Conservation (phyloP, 2,113 vertebrate genomes). For the Sinocyclocheilus rhinocerous region DNA sequence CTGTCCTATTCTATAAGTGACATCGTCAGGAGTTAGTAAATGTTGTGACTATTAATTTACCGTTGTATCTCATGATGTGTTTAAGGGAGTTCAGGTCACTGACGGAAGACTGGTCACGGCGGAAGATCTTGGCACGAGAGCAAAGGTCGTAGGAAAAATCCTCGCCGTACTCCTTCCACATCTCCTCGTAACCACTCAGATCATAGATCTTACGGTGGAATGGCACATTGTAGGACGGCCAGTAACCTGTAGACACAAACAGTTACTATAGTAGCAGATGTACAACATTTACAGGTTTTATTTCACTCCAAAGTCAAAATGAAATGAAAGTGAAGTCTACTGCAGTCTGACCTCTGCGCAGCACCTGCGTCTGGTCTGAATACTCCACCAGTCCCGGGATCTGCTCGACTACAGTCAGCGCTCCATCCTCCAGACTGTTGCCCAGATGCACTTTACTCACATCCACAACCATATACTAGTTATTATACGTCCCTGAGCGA, state of each 20-base stretch:
- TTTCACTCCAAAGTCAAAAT: neutral
- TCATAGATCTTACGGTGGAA: slow-evolving; percentile 86
- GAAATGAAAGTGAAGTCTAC: neutral
- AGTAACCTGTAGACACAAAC: slow-evolving; percentile 79
- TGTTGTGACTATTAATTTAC: slow-evolving; percentile 66
- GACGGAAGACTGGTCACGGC: slow-evolving; percentile 86
- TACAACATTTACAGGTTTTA: neutral
- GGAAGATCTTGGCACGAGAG: slow-evolving; percentile 93
- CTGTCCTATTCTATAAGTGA: neutral
- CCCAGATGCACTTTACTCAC: slow-evolving; percentile 82
- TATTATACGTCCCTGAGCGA: slow-evolving; percentile 88
- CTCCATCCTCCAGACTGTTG: slow-evolving; percentile 74
- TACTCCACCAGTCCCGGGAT: slow-evolving; percentile 87
- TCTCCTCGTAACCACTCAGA: slow-evolving; percentile 83
- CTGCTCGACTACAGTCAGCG: slow-evolving; percentile 88
- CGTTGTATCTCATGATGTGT: slow-evolving; percentile 91
- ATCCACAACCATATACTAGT: slow-evolving; percentile 93
- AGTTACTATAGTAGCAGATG: neutral
- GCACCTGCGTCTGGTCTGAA: slow-evolving; percentile 86
- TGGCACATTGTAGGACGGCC: slow-evolving; percentile 95
- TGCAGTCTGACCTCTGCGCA: slow-evolving; percentile 81
- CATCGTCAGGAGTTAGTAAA: neutral
- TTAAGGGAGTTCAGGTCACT: slow-evolving; percentile 83
- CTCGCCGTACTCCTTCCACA: slow-evolving; percentile 78
- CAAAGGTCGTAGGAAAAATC: slow-evolving; percentile 92